These are phyloP conservation scores for Theretra japonica DNA, from an alignment of 2,888 invertebrate genomes.

Conservation along the genomic window DNA sequence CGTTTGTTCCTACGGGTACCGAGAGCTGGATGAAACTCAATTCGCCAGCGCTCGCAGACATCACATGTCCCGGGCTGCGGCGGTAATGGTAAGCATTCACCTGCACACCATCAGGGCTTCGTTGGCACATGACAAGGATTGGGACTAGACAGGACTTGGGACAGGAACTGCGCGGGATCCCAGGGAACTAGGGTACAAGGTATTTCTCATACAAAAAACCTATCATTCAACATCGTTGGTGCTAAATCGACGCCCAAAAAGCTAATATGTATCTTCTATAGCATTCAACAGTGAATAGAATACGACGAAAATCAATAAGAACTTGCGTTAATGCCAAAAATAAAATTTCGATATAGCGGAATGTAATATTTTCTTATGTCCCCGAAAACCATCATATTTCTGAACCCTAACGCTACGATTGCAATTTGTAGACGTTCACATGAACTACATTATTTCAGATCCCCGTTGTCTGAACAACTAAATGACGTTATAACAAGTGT, in stretches of 20 bases:
- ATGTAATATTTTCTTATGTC: constrained; percentile 71
- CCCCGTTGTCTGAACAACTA: constrained; percentile 72
- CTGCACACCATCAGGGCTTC: constrained; percentile 69
- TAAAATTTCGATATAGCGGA: constrained; percentile 72
- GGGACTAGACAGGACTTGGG: constrained; percentile 81
- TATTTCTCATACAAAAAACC: constrained; percentile 40
- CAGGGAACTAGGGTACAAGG: constrained; percentile 58
- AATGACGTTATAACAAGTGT: constrained; percentile 76
- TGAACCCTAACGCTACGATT: constrained; percentile 67
- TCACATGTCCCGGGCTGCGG: neutral
- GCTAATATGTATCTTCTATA: neutral
- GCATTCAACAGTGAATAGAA: constrained; percentile 36
- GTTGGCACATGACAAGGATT: constrained; percentile 79
- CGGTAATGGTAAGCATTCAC: constrained; percentile 50
- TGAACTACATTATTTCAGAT: constrained; percentile 75
- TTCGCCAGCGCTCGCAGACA: neutral
- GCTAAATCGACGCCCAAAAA: constrained; percentile 36
- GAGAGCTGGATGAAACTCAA: constrained; percentile 41
- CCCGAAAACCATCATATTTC: constrained; percentile 66
- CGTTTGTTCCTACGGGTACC: constrained; percentile 57
- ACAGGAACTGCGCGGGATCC: constrained; percentile 67
- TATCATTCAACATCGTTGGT: constrained; percentile 37
- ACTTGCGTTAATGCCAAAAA: constrained; percentile 60
- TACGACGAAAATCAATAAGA: constrained; percentile 49
- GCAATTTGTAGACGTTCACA: constrained; percentile 67